Evolutionary conservation across 2,113 vertebrate genomes (phyloP).

Genomic region (Leptocoma aspasia): DNA sequence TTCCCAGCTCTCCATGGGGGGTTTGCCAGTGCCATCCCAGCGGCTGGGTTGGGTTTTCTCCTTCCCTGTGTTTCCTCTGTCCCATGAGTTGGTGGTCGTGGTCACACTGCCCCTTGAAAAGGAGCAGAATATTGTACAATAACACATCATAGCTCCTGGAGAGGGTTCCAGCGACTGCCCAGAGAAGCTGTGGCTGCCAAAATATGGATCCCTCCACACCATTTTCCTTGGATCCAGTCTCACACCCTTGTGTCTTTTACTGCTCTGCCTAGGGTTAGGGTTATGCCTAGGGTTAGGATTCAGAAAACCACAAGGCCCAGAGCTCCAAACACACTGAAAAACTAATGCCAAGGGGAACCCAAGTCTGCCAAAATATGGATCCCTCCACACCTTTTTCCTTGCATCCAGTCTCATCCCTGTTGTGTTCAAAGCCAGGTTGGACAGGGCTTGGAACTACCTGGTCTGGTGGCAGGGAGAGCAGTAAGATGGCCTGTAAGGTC

Average conservation of each 20-base stretch:
- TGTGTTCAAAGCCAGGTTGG: background rate
- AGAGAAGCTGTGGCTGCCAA: background rate
- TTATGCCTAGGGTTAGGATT: too few relatives aligned
- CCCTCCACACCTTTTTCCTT: too few relatives aligned
- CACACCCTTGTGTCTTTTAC: too few relatives aligned
- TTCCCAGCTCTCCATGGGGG: rapidly evolving
- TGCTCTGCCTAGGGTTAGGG: too few relatives aligned
- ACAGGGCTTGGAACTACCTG: rapidly evolving
- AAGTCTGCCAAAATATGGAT: too few relatives aligned
- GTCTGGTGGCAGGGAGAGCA: background rate
- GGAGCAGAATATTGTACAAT: background rate
- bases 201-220: too few relatives aligned
- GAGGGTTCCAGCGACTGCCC: rapidly evolving
- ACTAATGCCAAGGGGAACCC: too few relatives aligned
- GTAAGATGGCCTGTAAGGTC: background rate
- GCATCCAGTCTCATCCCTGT: background rate
- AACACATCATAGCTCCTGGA: background rate
- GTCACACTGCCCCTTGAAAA: rapidly evolving
- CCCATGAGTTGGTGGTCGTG: rapidly evolving
- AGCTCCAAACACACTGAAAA: too few relatives aligned
- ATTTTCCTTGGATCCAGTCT: too few relatives aligned
- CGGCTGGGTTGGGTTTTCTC: rapidly evolving
- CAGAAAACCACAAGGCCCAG: too few relatives aligned
- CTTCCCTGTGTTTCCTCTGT: rapidly evolving
- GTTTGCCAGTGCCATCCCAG: background rate